Percentiles rank a stretch among this genome's conserved stretches.
Conservation (phyloP, 2,888 invertebrate genomes). For the Agonopterix alstromeriana region DNA sequence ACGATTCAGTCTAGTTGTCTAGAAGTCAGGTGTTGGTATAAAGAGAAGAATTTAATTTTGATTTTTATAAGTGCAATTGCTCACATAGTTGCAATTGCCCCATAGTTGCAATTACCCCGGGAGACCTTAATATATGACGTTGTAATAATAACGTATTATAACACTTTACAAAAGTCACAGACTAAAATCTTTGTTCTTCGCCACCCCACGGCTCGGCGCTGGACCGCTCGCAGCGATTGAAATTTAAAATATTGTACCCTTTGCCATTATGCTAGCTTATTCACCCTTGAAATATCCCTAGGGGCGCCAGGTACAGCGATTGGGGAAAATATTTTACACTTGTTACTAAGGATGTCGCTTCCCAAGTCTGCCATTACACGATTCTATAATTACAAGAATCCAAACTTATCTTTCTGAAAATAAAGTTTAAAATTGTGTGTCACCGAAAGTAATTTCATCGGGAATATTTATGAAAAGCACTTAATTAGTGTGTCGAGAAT, state of each 20-base stretch:
- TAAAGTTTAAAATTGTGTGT: slow-evolving; percentile 36
- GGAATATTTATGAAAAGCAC: slow-evolving; percentile 70
- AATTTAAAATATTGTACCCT: slow-evolving; percentile 78
- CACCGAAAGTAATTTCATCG: slow-evolving; percentile 19
- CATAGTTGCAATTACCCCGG: too few relatives aligned
- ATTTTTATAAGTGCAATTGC: too few relatives aligned
- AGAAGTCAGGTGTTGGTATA: too few relatives aligned
- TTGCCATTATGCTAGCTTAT: slow-evolving; percentile 77
- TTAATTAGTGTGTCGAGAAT: slow-evolving; percentile 75
- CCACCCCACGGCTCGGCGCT: slow-evolving; percentile 42
- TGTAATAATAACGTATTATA: slow-evolving; percentile 56
- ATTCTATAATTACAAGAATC: slow-evolving; percentile 24
- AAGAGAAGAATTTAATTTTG: too few relatives aligned
- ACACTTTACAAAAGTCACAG: slow-evolving; percentile 66
- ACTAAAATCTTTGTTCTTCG: slow-evolving; percentile 66
- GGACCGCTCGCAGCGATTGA: slow-evolving; percentile 77
- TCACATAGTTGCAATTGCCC: too few relatives aligned
- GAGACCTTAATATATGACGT: background rate
- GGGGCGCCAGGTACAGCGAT: slow-evolving; percentile 74
- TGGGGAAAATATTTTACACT: slow-evolving; percentile 77
- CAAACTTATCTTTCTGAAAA: slow-evolving; percentile 18
- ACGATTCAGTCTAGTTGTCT: too few relatives aligned
- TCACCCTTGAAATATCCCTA: slow-evolving; percentile 78
- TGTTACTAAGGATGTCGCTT: slow-evolving; percentile 74
- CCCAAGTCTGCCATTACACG: slow-evolving; percentile 48